Evolutionary conservation across 2,888 invertebrate species (phyloP), one percentile per base, ranked within the genome.

Genomic region (Matsumyia berberina): DNA sequence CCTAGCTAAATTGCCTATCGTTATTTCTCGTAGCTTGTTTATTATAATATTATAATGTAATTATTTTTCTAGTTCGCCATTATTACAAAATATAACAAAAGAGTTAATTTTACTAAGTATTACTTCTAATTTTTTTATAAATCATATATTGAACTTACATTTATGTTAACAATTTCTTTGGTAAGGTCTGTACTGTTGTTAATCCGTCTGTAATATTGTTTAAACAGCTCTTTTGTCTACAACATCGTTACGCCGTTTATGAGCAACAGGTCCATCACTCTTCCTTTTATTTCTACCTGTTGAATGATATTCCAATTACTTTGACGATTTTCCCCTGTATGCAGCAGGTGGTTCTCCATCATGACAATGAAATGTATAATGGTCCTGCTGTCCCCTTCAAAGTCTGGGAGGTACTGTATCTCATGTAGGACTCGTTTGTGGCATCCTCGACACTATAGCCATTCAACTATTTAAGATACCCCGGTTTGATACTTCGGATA

Each of bases 331-430:
- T 12, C 53, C n/a, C 12, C 11, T 6, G 12, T 29, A 53, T n/a
- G 12, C 12, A 12, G 0, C 12, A 53, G 12, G 6, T 53, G 53
- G 31, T 33, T 53, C 15, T 53, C 31, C 6, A 53, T 31, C 53
- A 53, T 53, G 7, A 31, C 31, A 12, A 33, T 11, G 8, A 53
- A 53, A 12, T 53, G 53, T 33, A 31, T 53, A 3, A 53, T 31
- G 29, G 31, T 53, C 31, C 19, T 53, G 31, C 53, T 53, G 12
- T 53, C 53, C 1, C 31, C 12, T 53, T 53, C 31, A 12, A 53
- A 53, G 2, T 53, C 12, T 1, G 53, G 29, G 29, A 51, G 11
- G 7, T 29, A n/a, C 9, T 51, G n/a, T 29, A 51, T 51, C 29
- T 51, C 51, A 4, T 24, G 24, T 1, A 24, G 19, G n/a, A 8